These are phyloP conservation scores for Paramuricea clavata DNA, from an alignment of 92 coral and sea anemone genomes.

Conservation along the genomic window DNA sequence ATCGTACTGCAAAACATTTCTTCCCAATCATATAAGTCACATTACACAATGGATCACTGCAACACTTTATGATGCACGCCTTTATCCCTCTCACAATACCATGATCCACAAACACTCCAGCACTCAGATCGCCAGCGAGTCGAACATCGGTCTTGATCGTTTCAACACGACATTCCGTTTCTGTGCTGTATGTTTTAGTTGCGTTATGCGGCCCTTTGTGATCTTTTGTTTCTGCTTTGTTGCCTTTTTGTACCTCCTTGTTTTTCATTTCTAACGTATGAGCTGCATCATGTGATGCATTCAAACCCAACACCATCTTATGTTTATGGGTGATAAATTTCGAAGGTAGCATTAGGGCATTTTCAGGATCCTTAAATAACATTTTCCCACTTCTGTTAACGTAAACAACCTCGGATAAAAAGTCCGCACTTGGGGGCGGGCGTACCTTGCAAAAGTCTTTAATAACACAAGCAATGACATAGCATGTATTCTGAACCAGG, in stretches of 20 bases:
- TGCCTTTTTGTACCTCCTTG: too few species aligned
- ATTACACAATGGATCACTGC: conserved; percentile 85
- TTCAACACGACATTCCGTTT: conserved; percentile 69
- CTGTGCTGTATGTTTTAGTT: neutral
- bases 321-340: neutral
- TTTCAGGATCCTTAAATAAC: conserved; percentile 77
- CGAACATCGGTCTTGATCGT: conserved; percentile 76
- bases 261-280: neutral
- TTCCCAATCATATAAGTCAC: conserved; percentile 83
- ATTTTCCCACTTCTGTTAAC: conserved; percentile 75
- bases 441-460: conserved; percentile 84
- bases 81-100: conserved; percentile 80
- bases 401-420: conserved; percentile 79
- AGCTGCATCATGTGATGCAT: neutral
- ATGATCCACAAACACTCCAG: conserved; percentile 83
- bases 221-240: neutral
- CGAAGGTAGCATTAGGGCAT: conserved; percentile 70
- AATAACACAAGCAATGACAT: conserved; percentile 85
- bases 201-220: neutral
- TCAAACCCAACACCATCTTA: neutral
- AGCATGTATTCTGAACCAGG: conserved; percentile 81
- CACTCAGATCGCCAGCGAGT: conserved; percentile 83
- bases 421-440: conserved; percentile 74
- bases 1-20: conserved; percentile 83
- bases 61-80: conserved; percentile 80